These are phyloP conservation scores for Papilio aristodemus DNA, from an alignment of 1,140 invertebrate species.

Conservation along the genomic window DNA sequence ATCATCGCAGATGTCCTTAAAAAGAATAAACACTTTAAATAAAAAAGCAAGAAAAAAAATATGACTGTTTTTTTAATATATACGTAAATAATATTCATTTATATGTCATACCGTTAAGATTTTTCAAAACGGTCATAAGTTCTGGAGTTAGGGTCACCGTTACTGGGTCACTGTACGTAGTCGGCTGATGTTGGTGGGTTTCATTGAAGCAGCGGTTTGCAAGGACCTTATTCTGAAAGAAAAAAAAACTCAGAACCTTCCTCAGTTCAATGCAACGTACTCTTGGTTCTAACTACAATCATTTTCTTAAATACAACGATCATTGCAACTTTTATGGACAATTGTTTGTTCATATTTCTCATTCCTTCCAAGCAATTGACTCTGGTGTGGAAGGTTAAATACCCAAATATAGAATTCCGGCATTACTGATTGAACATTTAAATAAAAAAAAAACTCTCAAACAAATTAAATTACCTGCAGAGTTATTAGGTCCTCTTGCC, in stretches of 20 bases:
- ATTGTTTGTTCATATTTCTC: no score
- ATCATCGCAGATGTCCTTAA: no score
- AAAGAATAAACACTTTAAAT: no score
- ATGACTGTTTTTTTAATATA: not conserved
- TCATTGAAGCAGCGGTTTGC: constrained; percentile 32
- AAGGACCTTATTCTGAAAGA: constrained; percentile 33
- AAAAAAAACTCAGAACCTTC: not conserved
- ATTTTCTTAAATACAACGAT: no score
- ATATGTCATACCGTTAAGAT: constrained; percentile 42
- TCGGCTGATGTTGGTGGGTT: constrained; percentile 18
- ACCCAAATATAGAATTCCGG: no score
- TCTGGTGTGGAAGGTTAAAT: no score
- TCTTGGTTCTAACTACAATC: not conserved
- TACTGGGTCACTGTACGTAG: not conserved
- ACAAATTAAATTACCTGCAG: constrained; percentile 68
- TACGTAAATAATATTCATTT: not conserved
- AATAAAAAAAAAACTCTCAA: not conserved
- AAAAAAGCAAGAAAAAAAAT: not conserved
- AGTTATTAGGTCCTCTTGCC: constrained; percentile 86
- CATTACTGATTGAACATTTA: no score
- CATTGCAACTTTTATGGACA: no score
- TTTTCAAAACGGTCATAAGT: constrained; percentile 41
- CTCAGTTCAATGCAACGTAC: not conserved
- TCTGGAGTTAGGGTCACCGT: constrained; percentile 38
- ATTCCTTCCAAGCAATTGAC: no score